phyloP scores from a whole-genome alignment of 2,113 vertebrate species.

The Clarias gariepinus region DNA sequence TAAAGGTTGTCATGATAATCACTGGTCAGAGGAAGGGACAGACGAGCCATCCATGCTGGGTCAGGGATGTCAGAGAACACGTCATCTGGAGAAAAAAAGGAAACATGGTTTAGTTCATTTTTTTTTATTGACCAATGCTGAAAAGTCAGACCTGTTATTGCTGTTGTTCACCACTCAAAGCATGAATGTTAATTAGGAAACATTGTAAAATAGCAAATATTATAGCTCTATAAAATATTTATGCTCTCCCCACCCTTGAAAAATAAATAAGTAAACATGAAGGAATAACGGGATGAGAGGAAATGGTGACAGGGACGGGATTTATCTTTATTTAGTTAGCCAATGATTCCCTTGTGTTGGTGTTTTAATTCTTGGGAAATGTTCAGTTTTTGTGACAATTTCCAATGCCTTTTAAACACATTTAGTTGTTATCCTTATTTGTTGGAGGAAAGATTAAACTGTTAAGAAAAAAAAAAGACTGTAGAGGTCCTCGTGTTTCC shows the following conservation, averaged over 20 bases:
- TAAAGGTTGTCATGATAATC: conserved; percentile 93
- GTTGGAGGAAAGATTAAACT: background rate
- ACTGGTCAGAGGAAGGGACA: conserved; percentile 80
- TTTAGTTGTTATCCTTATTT: background rate
- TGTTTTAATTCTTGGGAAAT: background rate
- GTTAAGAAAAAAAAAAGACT: background rate
- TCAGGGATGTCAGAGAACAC: conserved; percentile 76
- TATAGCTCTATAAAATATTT: conserved; percentile 2
- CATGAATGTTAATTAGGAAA: conserved; percentile 1
- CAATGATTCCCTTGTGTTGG: background rate
- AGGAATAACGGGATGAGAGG: conserved; percentile 53
- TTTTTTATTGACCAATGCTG: background rate
- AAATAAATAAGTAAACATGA: conserved; percentile 16
- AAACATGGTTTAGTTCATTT: background rate
- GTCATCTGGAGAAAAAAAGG: conserved; percentile 63
- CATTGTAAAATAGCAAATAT: conserved; percentile 15
- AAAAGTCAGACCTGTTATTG: background rate
- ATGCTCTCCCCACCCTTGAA: background rate
- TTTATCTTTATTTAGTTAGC: conserved; percentile 45
- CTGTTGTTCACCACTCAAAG: conserved; percentile 1
- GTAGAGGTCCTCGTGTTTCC: background rate
- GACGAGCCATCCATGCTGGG: conserved; percentile 85
- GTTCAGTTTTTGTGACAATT: background rate
- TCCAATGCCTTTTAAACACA: background rate
- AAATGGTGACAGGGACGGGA: conserved; percentile 37